A percentile compares a stretch with the other conserved stretches of the same genome.
phyloP scores from a whole-genome alignment of 2,113 vertebrate species.

The Lepidothrix coronata region DNA sequence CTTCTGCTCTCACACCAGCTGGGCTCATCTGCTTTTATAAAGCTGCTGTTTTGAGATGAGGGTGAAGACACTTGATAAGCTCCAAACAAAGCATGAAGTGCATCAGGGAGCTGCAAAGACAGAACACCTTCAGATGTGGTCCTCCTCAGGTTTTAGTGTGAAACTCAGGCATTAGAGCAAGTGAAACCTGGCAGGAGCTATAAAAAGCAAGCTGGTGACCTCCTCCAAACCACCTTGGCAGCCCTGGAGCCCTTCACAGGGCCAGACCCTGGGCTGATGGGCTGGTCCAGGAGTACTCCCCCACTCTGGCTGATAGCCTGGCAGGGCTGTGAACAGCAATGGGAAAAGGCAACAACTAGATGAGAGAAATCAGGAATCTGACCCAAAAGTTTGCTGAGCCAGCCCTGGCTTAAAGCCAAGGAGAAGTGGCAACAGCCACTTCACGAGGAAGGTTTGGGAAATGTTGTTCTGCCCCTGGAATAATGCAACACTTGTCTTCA shows the following conservation, averaged over 20 bases:
- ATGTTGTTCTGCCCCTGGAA: neutral
- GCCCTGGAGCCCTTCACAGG: rapidly evolving
- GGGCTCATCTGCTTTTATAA: neutral
- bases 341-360: neutral
- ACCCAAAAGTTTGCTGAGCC: neutral
- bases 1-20: neutral
- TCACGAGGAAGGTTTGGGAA: neutral
- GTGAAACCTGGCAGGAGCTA: neutral
- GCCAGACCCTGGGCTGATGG: neutral
- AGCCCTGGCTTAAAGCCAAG: neutral
- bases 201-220: neutral
- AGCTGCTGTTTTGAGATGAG: neutral
- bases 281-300: rapidly evolving
- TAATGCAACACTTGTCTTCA: neutral
- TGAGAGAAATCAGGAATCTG: neutral
- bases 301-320: rapidly evolving
- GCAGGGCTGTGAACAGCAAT: rapidly evolving
- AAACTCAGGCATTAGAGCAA: neutral
- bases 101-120: neutral
- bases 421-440: neutral
- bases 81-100: neutral
- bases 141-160: neutral
- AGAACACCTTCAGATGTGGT: neutral
- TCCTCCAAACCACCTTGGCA: neutral
- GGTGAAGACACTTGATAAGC: neutral